phyloP scores from a whole-genome alignment of 2,888 invertebrate species.

The Leptinotarsa rubiginosa region DNA sequence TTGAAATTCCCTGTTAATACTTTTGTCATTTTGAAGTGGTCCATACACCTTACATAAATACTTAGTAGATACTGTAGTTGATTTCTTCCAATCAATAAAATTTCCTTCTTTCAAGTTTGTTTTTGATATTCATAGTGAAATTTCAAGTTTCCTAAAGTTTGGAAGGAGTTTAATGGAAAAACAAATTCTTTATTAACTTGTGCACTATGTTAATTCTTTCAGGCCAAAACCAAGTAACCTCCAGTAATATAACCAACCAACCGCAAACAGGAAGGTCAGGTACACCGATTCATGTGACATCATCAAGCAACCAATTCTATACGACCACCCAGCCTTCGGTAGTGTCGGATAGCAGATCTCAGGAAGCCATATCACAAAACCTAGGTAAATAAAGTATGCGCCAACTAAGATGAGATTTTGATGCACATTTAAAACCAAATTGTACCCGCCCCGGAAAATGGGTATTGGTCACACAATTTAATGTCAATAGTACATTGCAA shows the following conservation, averaged over 20 bases:
- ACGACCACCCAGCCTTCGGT: constrained; percentile 52
- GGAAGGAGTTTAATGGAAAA: constrained; percentile 21
- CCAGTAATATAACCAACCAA: constrained; percentile 51
- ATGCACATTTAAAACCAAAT: too few species aligned
- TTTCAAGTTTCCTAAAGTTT: neutral
- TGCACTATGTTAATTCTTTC: constrained; percentile 15
- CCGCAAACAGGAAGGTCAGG: constrained; percentile 52
- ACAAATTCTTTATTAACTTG: neutral
- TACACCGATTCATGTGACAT: constrained; percentile 54
- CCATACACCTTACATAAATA: neutral
- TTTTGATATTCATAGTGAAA: neutral
- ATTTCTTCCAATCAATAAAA: neutral
- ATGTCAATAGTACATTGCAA: too few species aligned
- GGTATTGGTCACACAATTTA: too few species aligned
- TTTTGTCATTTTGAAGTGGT: constrained; percentile 24
- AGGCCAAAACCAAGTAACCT: constrained; percentile 57
- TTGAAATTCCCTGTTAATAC: neutral
- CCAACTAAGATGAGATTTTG: too few species aligned
- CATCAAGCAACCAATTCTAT: constrained; percentile 57
- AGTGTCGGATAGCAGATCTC: constrained; percentile 56
- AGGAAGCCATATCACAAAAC: constrained; percentile 57
- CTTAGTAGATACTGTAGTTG: neutral
- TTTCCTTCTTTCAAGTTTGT: constrained; percentile 9
- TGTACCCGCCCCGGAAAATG: too few species aligned
- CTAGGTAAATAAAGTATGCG: constrained; percentile 50